Conservation (phyloP, 2,888 invertebrate species). For the Laothoe populi region DNA sequence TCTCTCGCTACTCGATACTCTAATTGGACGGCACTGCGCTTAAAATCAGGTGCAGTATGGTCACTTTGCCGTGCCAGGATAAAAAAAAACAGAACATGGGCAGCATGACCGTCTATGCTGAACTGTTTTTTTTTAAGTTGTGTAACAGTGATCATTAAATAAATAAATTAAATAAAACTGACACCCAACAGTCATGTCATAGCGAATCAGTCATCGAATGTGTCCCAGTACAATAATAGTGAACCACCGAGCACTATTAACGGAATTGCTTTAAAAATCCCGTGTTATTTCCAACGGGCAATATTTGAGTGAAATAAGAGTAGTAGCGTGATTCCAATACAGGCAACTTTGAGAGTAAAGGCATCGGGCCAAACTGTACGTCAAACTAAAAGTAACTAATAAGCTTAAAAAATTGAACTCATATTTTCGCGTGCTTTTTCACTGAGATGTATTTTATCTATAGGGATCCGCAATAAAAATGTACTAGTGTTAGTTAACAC, state of each 20-base stretch:
- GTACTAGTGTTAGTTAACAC: too few relatives aligned
- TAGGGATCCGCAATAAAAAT: background rate
- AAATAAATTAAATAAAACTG: too few relatives aligned
- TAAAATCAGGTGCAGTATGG: too few relatives aligned
- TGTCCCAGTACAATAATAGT: background rate
- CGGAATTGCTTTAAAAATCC: conserved; percentile 22
- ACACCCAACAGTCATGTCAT: too few relatives aligned
- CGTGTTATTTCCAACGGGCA: conserved; percentile 40
- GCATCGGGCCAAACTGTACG: conserved; percentile 11
- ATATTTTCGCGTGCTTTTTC: conserved; percentile 34
- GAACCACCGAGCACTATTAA: conserved; percentile 4
- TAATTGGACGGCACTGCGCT: too few relatives aligned
- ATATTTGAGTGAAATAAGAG: conserved; percentile 38
- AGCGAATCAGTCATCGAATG: too few relatives aligned
- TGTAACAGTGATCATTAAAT: too few relatives aligned
- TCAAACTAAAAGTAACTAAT: conserved; percentile 20
- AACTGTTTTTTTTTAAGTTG: too few relatives aligned
- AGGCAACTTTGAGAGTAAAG: background rate
- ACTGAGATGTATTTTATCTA: background rate
- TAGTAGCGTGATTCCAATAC: conserved; percentile 19
- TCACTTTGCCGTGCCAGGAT: too few relatives aligned
- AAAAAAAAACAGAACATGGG: too few relatives aligned
- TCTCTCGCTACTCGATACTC: too few relatives aligned
- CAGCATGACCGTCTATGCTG: too few relatives aligned
- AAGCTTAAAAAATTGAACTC: conserved; percentile 26